Evolutionary conservation across 2,113 vertebrate genomes (phyloP).

Genomic region (Hassar affinis): DNA sequence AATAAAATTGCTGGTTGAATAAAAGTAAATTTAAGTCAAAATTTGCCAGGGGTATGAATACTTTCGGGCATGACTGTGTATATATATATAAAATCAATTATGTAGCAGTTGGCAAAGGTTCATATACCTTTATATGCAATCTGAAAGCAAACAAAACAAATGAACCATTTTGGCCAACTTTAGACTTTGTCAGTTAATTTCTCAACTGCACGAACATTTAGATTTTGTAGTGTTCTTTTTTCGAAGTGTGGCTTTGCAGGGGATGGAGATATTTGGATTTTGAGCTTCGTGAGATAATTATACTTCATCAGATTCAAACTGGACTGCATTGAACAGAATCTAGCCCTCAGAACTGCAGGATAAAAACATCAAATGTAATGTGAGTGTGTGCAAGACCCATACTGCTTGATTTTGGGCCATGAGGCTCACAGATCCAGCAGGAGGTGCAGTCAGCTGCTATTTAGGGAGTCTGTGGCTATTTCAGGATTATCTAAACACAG

Average conservation of each 20-base stretch:
- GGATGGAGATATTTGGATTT: background rate
- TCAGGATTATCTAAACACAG: background rate
- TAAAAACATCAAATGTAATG: background rate
- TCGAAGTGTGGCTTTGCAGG: background rate
- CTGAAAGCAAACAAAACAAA: background rate
- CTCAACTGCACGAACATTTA: background rate
- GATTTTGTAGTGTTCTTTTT: background rate
- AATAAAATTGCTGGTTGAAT: no score
- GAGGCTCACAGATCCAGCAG: constrained; percentile 10
- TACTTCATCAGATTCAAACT: background rate
- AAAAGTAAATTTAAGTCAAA: no score
- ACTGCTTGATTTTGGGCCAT: background rate
- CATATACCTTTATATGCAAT: background rate
- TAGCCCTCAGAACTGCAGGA: background rate
- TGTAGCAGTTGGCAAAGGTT: background rate
- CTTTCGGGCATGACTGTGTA: no score
- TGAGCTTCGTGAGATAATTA: background rate
- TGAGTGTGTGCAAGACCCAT: background rate
- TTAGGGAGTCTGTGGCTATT: constrained; percentile 24
- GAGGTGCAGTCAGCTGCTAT: background rate
- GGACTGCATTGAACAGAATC: background rate
- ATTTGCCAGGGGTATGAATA: no score
- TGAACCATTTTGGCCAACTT: background rate
- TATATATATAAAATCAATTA: no score
- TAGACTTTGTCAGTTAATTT: no score